A percentile compares a stretch with the other conserved stretches of the same genome.
Conservation (phyloP, 2,113 vertebrate genomes). For the Periophthalmodon schlosseri region DNA sequence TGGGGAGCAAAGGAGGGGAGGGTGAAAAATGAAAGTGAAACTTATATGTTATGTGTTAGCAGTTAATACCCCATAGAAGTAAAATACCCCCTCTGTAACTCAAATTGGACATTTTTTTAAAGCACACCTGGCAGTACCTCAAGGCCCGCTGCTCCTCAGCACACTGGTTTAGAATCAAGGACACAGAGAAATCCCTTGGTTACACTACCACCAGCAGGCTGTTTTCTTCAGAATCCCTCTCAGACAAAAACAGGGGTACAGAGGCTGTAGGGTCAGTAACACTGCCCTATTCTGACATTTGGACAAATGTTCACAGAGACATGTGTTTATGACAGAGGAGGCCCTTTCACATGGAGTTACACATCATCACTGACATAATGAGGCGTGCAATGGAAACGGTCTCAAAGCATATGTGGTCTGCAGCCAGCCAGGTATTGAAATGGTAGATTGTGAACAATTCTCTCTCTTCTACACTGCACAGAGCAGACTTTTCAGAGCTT, state of each 20-base stretch:
- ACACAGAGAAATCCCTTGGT: background rate
- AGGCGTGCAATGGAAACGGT: background rate
- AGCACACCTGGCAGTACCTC: no score
- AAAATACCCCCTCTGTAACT: no score
- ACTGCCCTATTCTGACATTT: background rate
- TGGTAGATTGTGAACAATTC: background rate
- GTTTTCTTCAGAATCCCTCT: background rate
- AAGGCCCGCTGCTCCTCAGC: no score
- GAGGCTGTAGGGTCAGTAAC: constrained; percentile 4
- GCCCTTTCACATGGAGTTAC: background rate
- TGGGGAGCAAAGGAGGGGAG: no score
- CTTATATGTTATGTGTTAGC: no score
- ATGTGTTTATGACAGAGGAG: background rate
- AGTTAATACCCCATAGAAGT: no score
- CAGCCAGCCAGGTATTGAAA: background rate
- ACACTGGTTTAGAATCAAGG: no score
- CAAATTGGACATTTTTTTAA: no score
- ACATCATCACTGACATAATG: constrained; percentile 5
- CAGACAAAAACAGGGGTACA: background rate
- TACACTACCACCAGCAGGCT: background rate
- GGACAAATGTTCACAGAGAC: background rate
- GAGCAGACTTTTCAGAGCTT: background rate
- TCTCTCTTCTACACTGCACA: no score
- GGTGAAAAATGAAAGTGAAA: no score
- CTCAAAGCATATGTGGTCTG: background rate